phyloP scores from a whole-genome alignment of 2,797 vertebrate genomes.

The Halcyon chelicuti region DNA sequence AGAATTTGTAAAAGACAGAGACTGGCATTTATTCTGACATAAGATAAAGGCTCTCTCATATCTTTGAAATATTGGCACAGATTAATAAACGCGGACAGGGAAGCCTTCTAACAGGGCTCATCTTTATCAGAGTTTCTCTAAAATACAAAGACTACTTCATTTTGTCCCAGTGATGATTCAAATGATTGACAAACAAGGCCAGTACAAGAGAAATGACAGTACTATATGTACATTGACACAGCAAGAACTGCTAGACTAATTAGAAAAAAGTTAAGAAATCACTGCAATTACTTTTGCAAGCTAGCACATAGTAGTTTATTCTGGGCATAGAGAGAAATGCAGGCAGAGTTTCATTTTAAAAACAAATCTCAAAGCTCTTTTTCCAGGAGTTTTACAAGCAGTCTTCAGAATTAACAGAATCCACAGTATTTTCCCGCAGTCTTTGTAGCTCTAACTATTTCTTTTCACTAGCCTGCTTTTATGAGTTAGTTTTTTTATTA shows the following conservation, averaged over 20 bases:
- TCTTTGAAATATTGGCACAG: constrained; percentile 51
- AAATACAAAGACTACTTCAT: constrained; percentile 43
- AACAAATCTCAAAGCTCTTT: not conserved
- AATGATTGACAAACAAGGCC: not conserved
- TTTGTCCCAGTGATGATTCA: not conserved
- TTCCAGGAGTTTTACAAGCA: constrained; percentile 22
- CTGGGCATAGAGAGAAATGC: not conserved
- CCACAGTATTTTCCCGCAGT: not conserved
- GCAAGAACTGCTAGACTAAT: not conserved
- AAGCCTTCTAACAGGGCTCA: not conserved
- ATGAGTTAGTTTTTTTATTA: not conserved
- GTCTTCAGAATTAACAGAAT: constrained; percentile 31
- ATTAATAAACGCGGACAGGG: constrained; percentile 1
- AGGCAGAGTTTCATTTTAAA: not conserved
- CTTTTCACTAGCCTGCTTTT: constrained; percentile 16
- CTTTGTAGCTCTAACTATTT: constrained; percentile 8
- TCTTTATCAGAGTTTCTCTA: not conserved
- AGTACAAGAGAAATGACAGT: not conserved
- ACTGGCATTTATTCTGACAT: constrained; percentile 36
- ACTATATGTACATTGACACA: not conserved
- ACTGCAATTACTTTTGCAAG: not conserved
- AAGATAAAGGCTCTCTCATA: constrained; percentile 30
- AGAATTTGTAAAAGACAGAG: not conserved
- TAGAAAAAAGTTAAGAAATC: not conserved
- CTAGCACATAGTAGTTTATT: not conserved